Evolutionary conservation across 1,140 invertebrate genomes (phyloP).

Genomic region (Drosophila miranda): DNA sequence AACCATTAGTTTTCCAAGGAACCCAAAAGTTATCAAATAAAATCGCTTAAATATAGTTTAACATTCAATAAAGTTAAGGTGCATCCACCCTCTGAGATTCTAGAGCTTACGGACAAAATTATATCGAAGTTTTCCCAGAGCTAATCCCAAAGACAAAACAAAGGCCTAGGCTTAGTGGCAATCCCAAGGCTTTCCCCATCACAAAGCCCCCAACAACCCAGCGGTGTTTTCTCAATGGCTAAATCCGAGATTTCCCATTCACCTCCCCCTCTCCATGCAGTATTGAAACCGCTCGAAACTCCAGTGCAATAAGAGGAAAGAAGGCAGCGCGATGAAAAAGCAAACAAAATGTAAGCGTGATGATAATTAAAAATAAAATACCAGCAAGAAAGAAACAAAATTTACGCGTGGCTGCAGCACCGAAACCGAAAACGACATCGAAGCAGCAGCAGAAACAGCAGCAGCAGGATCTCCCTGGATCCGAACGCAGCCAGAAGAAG

Average conservation of each 20-base stretch:
- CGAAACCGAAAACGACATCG: conserved; percentile 24
- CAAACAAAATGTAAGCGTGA: conserved; percentile 70
- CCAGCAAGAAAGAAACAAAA: conserved; percentile 41
- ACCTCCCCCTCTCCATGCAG: conserved; percentile 25
- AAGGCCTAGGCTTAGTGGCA: no score
- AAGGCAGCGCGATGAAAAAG: conserved; percentile 43
- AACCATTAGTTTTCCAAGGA: no score
- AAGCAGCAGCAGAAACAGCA: conserved; percentile 6
- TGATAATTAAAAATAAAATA: conserved; percentile 58
- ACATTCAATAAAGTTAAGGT: no score
- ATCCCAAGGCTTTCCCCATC: not conserved
- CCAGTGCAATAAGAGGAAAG: conserved; percentile 56
- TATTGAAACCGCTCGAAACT: conserved; percentile 34
- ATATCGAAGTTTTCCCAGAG: no score
- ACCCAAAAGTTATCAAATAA: no score
- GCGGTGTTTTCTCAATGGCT: conserved; percentile 33
- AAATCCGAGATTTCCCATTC: conserved; percentile 37
- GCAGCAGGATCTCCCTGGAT: conserved; percentile 51
- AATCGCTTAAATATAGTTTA: no score
- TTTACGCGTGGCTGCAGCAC: conserved; percentile 46
- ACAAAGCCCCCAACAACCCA: conserved; percentile 13
- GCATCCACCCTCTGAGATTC: no score
- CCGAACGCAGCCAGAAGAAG: conserved; percentile 35
- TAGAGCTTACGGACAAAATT: no score
- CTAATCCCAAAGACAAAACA: no score